Base-by-base conservation (phyloP, 2,113 vertebrate genomes). In the Archocentrus centrarchus region DNA sequence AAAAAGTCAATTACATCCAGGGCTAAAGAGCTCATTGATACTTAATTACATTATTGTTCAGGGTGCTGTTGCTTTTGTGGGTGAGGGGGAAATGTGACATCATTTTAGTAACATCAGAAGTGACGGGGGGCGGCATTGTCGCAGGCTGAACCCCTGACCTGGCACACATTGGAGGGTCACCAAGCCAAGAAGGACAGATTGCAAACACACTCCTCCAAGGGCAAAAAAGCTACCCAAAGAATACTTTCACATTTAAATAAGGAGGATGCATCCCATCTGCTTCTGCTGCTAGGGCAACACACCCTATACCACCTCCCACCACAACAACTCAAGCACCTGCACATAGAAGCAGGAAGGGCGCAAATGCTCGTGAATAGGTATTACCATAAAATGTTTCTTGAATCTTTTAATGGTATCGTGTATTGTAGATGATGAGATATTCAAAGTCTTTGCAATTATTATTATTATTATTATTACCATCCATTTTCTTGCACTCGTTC, bases 11-110 rank as follows among this genome's bases (percentile, higher is more conserved):
- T 98, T 97, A 97, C 96, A 96, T 96, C 93, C 95, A 95, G 97
- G 96, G 95, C 96, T 96, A 96, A 95, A 95, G 96, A 97, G 96
- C 96, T 97, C 97, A 97, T 97, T 97, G 97, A 97, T 97, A 97
- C 95, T 95, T 97, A 97, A 98, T 98, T 97, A 96, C 96, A 97
- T 97, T 96, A 97, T 97, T 97, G 96, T 92, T 88, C 58, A 84
- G 83, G 66, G 66, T 80, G 82, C 66, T 81, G 79, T 85, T 85
- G 66, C 1, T 32, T 63, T 87, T 11, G 10, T 86, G 75, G 63
- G 37, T 59, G 59, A 41, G 18, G 94, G 96, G 41, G 50, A 3
- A 59, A 80, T 92, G 88, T 95, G 94, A 96, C 93, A 70, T 44
- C 55, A 60, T 79, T 64, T 64, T 68, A 88, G 76, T 86, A 86